phyloP scores from a whole-genome alignment of 2,797 vertebrate genomes.

The Cryptoprocta ferox region DNA sequence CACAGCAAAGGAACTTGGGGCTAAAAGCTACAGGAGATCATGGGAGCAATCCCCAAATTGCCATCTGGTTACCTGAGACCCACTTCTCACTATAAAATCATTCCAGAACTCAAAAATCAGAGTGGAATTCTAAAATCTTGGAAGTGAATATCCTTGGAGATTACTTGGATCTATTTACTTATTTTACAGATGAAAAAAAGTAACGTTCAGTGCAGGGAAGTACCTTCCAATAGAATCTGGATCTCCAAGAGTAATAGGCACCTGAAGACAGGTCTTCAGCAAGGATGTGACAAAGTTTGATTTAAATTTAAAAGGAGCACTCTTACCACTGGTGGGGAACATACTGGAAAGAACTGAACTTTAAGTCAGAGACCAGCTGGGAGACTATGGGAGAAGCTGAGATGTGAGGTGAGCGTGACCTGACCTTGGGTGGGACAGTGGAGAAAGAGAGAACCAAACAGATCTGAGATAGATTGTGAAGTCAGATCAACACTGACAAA shows the following conservation, averaged over 20 bases:
- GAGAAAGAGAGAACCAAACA: not conserved
- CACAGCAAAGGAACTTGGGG: not conserved
- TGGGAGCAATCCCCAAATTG: not conserved
- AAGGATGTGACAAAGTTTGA: not conserved
- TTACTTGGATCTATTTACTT: not conserved
- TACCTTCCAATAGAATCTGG: not conserved
- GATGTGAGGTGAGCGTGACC: not conserved
- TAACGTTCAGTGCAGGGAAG: not conserved
- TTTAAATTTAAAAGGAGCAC: not conserved
- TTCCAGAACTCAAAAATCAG: not conserved
- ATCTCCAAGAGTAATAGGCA: not conserved
- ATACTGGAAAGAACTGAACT: not conserved
- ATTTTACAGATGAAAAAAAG: not conserved
- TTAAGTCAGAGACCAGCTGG: not conserved
- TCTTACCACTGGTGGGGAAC: not conserved
- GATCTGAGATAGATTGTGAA: not conserved
- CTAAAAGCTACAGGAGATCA: conserved; percentile 8
- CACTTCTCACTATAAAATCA: not conserved
- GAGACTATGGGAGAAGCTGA: not conserved
- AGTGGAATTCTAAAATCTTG: conserved; percentile 18
- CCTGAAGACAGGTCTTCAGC: not conserved
- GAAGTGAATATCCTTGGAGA: not conserved
- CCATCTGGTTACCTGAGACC: not conserved
- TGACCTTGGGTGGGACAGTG: not conserved
- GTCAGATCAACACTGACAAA: not conserved